These are phyloP conservation scores for Sphaerodactylus townsendi DNA, from an alignment of 2,113 vertebrate genomes.

Conservation along the genomic window DNA sequence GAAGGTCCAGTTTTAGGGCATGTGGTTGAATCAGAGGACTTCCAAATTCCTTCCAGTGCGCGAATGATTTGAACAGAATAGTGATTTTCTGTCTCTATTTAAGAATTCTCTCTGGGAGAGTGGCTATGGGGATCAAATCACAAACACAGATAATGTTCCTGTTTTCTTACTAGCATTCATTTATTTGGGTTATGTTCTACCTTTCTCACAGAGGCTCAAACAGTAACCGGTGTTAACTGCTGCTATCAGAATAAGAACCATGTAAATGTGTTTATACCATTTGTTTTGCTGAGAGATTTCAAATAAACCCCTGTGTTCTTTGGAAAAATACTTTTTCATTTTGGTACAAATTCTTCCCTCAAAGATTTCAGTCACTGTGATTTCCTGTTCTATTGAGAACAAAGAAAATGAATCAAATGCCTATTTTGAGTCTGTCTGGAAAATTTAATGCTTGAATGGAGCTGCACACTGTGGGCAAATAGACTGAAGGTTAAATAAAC, in stretches of 20 bases:
- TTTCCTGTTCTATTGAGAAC: neutral
- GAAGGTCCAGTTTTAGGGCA: neutral
- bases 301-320: neutral
- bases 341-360: neutral
- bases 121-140: neutral
- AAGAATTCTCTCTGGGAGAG: neutral
- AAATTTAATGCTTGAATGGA: conserved; percentile 21
- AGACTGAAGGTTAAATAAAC: conserved; percentile 13
- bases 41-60: neutral
- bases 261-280: neutral
- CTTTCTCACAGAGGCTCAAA: no score
- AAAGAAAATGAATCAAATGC: conserved; percentile 9
- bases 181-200: no score
- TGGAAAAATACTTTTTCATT: neutral
- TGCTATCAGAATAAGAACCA: neutral
- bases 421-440: conserved; percentile 5
- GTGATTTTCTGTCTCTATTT: neutral
- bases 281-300: neutral
- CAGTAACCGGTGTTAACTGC: neutral
- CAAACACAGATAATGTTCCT: neutral
- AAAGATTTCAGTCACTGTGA: conserved; percentile 1
- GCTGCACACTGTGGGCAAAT: neutral
- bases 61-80: neutral
- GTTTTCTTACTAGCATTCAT: neutral
- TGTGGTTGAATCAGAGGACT: neutral